Evolutionary conservation across 2,888 invertebrate genomes (phyloP), one percentile per base, ranked within the genome.

Genomic region (Amaurobius ferox): DNA sequence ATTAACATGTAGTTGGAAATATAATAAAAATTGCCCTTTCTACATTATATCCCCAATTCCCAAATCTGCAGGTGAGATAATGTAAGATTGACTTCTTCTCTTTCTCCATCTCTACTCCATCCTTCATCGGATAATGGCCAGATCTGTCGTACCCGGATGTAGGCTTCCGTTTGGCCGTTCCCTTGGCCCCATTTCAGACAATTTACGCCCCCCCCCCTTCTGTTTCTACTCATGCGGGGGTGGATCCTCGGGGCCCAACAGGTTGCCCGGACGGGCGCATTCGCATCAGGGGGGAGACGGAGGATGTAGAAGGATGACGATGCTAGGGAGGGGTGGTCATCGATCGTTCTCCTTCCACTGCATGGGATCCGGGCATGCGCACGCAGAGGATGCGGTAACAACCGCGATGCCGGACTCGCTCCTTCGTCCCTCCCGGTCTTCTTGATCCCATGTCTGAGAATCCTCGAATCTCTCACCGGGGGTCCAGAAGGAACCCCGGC

Each of bases 351-450:
- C 72, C 64, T 72, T 72, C 81, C 70, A 68, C 71, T 72, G 77
- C 77, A 77, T 64, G 67, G 23, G 55, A 23, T 64, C 55, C 30
- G 73, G 73, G 79, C 85, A 79, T 78, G 73, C 78, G 78, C 67
- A 70, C 3, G 44, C 32, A 19, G 28, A 32, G 85, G 85, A 79
- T 86, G 85, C 85, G 85, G 85, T 79, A 86, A 23, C 23, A 55
- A 73, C 85, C 79, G 78, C 85, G 77, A 78, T 78, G 73, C 80
- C 67, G 80, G 80, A 68, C 80, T 28, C 29, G 13, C 32, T 32
- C 32, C 66, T 32, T 32, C 32, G 32, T 35, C 68, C 81, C 39
- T 61, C 73, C 66, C 73, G 61, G 73, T 74, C 80, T 68, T 74
- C 76, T 30, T 55, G 32, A 40, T 16, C 62, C 76, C 76, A 28